Percentiles rank a stretch among this genome's conserved stretches.
Evolutionary conservation across 2,113 vertebrate genomes (phyloP).

Genomic region (Gambusia affinis): DNA sequence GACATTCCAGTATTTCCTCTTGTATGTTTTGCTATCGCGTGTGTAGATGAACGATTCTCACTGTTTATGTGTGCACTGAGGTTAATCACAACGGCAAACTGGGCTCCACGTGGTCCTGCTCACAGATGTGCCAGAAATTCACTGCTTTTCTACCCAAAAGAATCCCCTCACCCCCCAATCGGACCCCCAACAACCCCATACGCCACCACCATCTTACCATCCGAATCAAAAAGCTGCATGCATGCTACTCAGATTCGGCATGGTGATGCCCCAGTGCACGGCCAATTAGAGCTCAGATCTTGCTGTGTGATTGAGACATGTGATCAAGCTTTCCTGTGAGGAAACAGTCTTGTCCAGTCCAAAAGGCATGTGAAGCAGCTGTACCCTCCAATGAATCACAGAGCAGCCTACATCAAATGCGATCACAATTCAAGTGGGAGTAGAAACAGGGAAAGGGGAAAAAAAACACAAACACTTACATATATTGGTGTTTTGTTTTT

Average conservation of each 20-base stretch:
- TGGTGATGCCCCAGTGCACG: conserved; percentile 36
- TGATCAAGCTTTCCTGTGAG: conserved; percentile 68
- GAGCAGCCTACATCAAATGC: conserved; percentile 64
- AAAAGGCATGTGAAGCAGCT: conserved; percentile 71
- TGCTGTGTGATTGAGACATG: conserved; percentile 71
- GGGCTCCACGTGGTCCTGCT: conserved; percentile 44
- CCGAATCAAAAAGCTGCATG: conserved; percentile 39
- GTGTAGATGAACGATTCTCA: conserved; percentile 35
- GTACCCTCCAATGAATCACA: conserved; percentile 69
- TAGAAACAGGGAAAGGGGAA: conserved; percentile 21
- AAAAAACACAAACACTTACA: conserved; percentile 3
- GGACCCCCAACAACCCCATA: conserved; percentile 14
- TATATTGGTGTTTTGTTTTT: conserved; percentile 60
- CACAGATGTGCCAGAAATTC: conserved; percentile 29
- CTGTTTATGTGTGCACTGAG: conserved; percentile 34
- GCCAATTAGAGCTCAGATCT: conserved; percentile 69
- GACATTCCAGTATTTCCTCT: conserved; percentile 18
- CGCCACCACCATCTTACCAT: conserved; percentile 46
- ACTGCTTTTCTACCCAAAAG: conserved; percentile 35
- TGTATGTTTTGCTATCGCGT: conserved; percentile 10
- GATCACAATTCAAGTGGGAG: conserved; percentile 56
- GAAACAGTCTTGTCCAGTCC: conserved; percentile 68
- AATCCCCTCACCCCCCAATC: not conserved
- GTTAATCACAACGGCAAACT: conserved; percentile 43
- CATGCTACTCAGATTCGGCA: conserved; percentile 46